Conservation (phyloP, 1,140 invertebrate species). For the Homarus americanus region DNA sequence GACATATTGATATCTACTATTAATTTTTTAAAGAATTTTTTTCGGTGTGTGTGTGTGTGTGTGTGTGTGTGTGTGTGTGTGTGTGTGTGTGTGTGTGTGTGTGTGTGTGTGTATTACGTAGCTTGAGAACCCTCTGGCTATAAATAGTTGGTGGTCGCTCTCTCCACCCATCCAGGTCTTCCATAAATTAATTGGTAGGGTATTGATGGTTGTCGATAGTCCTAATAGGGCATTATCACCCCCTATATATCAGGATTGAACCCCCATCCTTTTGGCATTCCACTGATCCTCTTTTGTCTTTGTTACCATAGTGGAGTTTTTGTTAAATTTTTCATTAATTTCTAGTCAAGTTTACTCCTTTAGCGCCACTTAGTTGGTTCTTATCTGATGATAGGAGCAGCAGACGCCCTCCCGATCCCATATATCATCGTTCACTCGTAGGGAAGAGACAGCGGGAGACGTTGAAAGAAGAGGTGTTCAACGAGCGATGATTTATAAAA, state of each 20-base stretch:
- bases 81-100: too few relatives aligned
- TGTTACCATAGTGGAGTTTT: not conserved
- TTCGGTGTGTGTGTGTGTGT: too few relatives aligned
- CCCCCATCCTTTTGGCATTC: not conserved
- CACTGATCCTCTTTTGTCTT: not conserved
- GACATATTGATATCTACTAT: too few relatives aligned
- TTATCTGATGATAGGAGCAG: not conserved
- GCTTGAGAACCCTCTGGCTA: too few relatives aligned
- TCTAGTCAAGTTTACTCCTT: conserved; percentile 3
- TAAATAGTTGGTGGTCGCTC: too few relatives aligned
- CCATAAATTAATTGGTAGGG: not conserved
- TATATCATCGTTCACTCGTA: not conserved
- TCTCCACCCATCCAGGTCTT: not conserved
- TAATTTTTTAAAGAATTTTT: too few relatives aligned
- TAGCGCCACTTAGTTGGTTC: not conserved
- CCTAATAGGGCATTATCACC: not conserved
- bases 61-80: too few relatives aligned
- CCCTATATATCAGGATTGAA: not conserved
- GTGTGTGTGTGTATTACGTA: too few relatives aligned
- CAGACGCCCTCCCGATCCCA: not conserved
- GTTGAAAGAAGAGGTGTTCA: too few relatives aligned
- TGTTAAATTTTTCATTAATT: conserved; percentile 1
- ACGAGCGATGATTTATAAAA: not conserved
- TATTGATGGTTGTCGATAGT: not conserved
- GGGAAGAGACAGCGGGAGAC: not conserved